Evolutionary conservation across 2,113 vertebrate species (phyloP).

Genomic region (Myotis lucifugus): DNA sequence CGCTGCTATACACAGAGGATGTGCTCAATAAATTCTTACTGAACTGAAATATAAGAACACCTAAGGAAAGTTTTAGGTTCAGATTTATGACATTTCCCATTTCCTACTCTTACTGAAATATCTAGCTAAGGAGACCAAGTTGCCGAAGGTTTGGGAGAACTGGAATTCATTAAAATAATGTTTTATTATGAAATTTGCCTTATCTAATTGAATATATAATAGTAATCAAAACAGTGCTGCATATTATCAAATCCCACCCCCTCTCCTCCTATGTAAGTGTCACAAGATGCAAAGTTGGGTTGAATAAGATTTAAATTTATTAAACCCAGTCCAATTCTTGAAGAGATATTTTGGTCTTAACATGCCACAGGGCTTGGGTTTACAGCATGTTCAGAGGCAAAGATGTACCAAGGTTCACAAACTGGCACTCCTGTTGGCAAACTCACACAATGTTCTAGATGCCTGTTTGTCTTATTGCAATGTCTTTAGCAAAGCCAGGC

Average conservation of each 20-base stretch:
- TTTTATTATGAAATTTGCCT: constrained; percentile 1
- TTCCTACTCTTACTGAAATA: constrained; percentile 41
- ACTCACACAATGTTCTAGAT: too few species aligned
- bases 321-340: background rate
- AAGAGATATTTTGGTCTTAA: background rate
- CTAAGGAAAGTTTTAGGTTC: constrained; percentile 1
- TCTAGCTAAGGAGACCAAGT: background rate
- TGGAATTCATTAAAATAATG: background rate
- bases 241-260: background rate
- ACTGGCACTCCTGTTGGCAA: background rate
- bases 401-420: background rate
- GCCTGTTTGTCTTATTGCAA: background rate
- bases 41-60: background rate
- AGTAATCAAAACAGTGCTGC: constrained; percentile 22
- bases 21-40: background rate
- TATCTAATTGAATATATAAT: constrained; percentile 34
- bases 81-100: constrained; percentile 33
- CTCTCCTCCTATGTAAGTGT: background rate
- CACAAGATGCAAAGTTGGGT: background rate
- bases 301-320: constrained; percentile 12
- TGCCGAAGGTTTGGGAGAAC: background rate
- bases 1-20: background rate
- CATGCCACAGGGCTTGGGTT: background rate
- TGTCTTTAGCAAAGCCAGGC: background rate
- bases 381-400: background rate